phyloP scores from a whole-genome alignment of 2,797 vertebrate genomes.

The Urocyon cinereoargenteus region DNA sequence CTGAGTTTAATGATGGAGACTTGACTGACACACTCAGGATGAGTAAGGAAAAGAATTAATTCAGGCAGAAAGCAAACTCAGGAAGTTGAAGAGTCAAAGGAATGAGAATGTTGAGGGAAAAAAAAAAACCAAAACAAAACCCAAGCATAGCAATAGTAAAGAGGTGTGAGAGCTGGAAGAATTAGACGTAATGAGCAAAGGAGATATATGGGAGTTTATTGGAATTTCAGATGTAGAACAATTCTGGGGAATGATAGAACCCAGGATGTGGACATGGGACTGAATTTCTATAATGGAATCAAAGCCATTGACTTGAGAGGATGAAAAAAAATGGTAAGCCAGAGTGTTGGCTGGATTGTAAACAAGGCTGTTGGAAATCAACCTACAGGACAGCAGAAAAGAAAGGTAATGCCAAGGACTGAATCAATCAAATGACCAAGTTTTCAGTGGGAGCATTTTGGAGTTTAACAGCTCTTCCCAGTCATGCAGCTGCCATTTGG shows the following conservation, averaged over 20 bases:
- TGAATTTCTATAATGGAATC: background rate
- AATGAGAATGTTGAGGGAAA: background rate
- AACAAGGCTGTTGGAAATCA: background rate
- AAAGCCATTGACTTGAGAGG: background rate
- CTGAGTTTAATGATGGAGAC: background rate
- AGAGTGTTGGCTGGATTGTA: background rate
- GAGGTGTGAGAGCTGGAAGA: background rate
- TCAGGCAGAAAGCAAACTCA: background rate
- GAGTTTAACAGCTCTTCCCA: background rate
- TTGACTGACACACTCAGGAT: background rate
- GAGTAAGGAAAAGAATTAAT: background rate
- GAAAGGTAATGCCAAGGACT: background rate
- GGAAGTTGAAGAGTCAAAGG: background rate
- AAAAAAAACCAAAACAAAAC: background rate
- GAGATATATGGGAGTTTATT: background rate
- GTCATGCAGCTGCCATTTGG: background rate
- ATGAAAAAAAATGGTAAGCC: background rate
- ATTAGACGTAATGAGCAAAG: background rate
- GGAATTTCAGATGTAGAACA: background rate
- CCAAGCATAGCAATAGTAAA: background rate
- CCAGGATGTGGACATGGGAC: background rate
- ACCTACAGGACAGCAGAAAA: background rate
- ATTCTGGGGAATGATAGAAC: background rate
- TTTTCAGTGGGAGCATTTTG: background rate
- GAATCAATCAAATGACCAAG: background rate